Evolutionary conservation across 2,797 vertebrate species (phyloP).

Genomic region (Carduelis carduelis): DNA sequence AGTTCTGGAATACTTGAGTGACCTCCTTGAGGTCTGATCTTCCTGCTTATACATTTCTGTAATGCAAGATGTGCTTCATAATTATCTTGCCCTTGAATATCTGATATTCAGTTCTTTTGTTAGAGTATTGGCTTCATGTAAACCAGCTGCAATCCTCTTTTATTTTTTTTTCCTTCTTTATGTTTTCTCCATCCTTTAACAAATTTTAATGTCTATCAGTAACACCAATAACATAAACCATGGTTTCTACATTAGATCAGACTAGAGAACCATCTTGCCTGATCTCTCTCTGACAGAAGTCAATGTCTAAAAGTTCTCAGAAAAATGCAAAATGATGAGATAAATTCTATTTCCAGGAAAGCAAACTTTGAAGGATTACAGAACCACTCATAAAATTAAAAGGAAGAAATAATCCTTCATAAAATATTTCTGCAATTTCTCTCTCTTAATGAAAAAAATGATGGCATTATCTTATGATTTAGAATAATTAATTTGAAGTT

Average conservation of each 20-base stretch:
- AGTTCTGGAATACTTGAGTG: not conserved
- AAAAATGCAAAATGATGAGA: not conserved
- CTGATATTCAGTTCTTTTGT: not conserved
- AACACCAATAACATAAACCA: not conserved
- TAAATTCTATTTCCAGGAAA: not conserved
- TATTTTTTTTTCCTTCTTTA: not conserved
- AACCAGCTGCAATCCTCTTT: not conserved
- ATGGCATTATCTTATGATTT: not conserved
- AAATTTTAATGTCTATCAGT: not conserved
- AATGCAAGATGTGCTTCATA: not conserved
- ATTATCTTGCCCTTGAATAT: not conserved
- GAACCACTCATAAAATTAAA: not conserved
- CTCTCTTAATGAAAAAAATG: not conserved
- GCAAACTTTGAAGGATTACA: not conserved
- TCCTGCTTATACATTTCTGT: not conserved
- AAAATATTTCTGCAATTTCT: not conserved
- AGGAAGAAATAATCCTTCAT: not conserved
- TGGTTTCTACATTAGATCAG: not conserved
- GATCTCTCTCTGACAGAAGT: not conserved
- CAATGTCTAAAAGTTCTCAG: not conserved
- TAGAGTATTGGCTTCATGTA: not conserved
- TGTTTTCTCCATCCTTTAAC: not conserved
- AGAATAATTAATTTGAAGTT: not conserved
- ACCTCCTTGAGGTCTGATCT: not conserved
- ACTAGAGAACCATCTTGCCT: not conserved